Evolutionary conservation across 2,797 vertebrate species (phyloP).

Genomic region (Moxostoma hubbsi): DNA sequence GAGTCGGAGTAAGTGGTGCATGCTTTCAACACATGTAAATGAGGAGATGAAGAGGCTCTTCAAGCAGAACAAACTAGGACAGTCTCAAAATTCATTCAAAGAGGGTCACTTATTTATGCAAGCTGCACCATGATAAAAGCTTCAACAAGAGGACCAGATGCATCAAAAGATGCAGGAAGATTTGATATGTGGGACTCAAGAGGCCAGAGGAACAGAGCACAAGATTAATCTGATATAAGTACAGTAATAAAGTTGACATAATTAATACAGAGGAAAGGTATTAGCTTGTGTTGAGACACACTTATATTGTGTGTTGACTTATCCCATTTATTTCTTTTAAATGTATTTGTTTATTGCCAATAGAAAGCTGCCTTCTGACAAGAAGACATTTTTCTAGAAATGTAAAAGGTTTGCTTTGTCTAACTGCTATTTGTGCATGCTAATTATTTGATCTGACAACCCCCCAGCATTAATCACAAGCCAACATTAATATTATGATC

Average conservation of each 20-base stretch:
- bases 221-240: constrained; percentile 54
- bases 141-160: constrained; percentile 43
- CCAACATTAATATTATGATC: constrained; percentile 8
- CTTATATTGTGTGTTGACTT: constrained; percentile 9
- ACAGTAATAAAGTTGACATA: constrained; percentile 53
- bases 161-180: constrained; percentile 50
- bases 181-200: constrained; percentile 48
- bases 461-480: constrained; percentile 14
- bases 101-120: constrained; percentile 60
- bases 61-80: constrained; percentile 62
- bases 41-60: constrained; percentile 60
- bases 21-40: constrained; percentile 65
- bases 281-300: background rate
- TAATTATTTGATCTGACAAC: constrained; percentile 34
- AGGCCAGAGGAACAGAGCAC: constrained; percentile 41
- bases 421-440: constrained; percentile 29
- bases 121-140: constrained; percentile 58
- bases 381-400: background rate
- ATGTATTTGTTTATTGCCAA: background rate
- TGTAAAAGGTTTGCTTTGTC: background rate
- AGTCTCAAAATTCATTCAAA: constrained; percentile 64
- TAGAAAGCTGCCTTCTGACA: background rate
- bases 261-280: constrained; percentile 47
- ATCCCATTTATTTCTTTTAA: background rate
- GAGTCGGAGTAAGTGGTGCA: constrained; percentile 50